These are phyloP conservation scores for Vulpes vulpes DNA, from an alignment of 2,113 vertebrate genomes.

Conservation along the genomic window DNA sequence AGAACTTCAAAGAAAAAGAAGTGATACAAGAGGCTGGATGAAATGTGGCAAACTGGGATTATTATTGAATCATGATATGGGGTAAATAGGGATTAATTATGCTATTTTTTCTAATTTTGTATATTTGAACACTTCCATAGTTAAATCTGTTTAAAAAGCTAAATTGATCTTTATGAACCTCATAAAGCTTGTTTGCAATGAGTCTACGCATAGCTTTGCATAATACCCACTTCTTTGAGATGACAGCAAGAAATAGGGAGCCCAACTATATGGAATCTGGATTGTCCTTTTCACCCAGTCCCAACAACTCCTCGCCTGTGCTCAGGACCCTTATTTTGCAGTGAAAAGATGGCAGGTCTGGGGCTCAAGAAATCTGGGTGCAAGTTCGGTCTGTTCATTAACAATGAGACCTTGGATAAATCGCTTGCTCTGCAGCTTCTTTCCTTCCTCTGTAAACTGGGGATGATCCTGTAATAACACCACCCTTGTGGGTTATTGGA, in stretches of 20 bases:
- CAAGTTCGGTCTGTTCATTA: neutral
- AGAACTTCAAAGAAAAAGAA: neutral
- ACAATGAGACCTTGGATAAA: neutral
- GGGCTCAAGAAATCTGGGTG: neutral
- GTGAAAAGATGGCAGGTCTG: neutral
- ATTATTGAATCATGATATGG: neutral
- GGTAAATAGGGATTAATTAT: neutral
- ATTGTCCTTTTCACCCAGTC: neutral
- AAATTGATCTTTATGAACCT: neutral
- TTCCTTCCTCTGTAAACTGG: neutral
- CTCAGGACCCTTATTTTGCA: neutral
- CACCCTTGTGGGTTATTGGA: neutral
- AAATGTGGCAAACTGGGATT: neutral
- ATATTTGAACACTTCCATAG: neutral
- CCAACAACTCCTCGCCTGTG: neutral
- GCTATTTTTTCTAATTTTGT: constrained; percentile 19
- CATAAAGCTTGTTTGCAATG: neutral
- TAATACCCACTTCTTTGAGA: neutral
- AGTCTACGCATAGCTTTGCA: neutral
- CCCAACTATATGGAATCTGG: neutral
- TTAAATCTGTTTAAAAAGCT: constrained; percentile 10
- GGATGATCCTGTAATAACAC: neutral
- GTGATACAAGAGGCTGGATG: neutral
- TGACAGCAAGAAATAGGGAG: neutral
- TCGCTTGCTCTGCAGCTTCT: neutral